A percentile compares a stretch with the other conserved stretches of the same genome.
phyloP scores from a whole-genome alignment of 2,113 vertebrate genomes.

The Orientallactaga bullata region DNA sequence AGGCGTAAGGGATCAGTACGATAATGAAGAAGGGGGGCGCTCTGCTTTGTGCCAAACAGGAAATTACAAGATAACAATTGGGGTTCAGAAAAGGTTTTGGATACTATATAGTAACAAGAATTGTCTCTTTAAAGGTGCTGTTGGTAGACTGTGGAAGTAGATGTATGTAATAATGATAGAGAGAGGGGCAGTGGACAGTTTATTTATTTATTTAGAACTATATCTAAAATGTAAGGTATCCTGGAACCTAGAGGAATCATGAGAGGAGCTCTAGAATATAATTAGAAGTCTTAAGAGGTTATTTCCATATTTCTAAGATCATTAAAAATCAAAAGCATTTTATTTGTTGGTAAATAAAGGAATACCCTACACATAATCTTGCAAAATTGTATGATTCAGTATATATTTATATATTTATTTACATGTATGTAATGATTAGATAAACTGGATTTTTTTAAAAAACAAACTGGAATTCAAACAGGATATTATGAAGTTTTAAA shows the following conservation, averaged over 20 bases:
- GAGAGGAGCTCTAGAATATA: background rate
- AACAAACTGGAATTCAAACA: background rate
- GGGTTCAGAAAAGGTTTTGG: background rate
- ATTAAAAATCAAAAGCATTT: constrained; percentile 3
- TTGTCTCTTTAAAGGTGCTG: background rate
- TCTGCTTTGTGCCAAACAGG: background rate
- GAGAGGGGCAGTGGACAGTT: background rate
- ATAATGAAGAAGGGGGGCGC: background rate
- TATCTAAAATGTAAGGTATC: background rate
- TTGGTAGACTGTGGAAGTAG: background rate
- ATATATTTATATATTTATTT: background rate
- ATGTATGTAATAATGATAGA: background rate
- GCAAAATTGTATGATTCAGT: background rate
- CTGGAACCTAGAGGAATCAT: background rate
- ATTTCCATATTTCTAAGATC: background rate
- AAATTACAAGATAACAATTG: background rate
- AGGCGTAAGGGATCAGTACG: background rate
- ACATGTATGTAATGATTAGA: background rate
- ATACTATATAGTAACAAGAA: background rate
- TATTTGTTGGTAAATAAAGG: constrained; percentile 18
- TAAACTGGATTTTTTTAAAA: background rate
- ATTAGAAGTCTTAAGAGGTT: background rate
- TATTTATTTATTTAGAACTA: background rate
- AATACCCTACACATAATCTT: background rate
- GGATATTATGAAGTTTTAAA: background rate